Evolutionary conservation across 2,888 invertebrate genomes (phyloP), one percentile per base, ranked within the genome.

Genomic region (Kryphioiulus occultus): DNA sequence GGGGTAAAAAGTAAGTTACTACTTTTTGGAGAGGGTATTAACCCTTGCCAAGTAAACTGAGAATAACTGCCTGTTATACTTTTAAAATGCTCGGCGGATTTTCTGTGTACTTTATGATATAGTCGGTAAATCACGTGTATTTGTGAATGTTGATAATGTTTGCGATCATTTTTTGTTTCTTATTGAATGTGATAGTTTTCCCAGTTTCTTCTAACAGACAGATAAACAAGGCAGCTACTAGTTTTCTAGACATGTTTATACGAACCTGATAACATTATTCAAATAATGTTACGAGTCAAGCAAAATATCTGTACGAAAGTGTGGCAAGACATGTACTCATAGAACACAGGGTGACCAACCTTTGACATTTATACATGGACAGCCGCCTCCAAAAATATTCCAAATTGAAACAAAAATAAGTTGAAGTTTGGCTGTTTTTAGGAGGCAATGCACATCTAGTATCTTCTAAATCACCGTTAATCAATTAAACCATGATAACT

Each of bases 41-140:
- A 68, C 68, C 68, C 68, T 68, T 68, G 68, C 26, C 68, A 12
- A 26, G 68, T 68, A 68, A 68, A 68, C 68, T 10, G 26, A 68
- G 26, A 68, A 68, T 68, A 68, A 68, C 68, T 9, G 68, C 68
- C 10, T 68, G 68, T 26, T 12, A 26, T 26, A 26, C 68, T 68
- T 68, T 68, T 68, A 26, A 68, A 26, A 68, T 15, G 12, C 3
- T 68, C 26, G 26, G 4, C 26, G 68, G 26, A 68, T 26, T 22
- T 68, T 26, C 26, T 68, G 68, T 68, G 68, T 68, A 26, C 68
- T 68, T 68, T 26, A 68, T 68, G 68, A 68, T 68, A 68, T 68
- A 68, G 68, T 68, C 12, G 10, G 68, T n/a, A 68, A 68, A 68
- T 68, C 68, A 68, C 68, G 68, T 26, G 68, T 68, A 68, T 68